Evolutionary conservation across 2,888 invertebrate species (phyloP).

Genomic region (Megaustenia siamemsis): DNA sequence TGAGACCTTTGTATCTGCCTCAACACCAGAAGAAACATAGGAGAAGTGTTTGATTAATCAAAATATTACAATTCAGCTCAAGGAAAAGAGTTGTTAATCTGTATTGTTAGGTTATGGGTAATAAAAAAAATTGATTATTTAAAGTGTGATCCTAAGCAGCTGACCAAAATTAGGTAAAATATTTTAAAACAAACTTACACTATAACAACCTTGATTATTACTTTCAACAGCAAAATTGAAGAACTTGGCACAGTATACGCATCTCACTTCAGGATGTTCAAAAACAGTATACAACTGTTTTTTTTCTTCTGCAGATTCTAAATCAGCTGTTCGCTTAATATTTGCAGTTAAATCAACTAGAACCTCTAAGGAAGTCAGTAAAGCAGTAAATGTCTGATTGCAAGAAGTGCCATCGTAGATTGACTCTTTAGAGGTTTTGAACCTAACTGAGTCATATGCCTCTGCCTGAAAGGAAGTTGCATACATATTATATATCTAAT

Average conservation of each 20-base stretch:
- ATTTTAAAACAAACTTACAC: conserved; percentile 26
- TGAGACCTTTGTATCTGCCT: no score
- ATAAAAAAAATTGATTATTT: no score
- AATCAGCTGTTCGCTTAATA: not conserved
- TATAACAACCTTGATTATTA: conserved; percentile 32
- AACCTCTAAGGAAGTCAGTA: conserved; percentile 24
- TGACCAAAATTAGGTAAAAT: not conserved
- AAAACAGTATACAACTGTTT: not conserved
- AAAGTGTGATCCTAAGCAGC: not conserved
- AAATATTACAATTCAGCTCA: no score
- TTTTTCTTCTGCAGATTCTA: not conserved
- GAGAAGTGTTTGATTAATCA: no score
- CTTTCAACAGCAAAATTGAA: not conserved
- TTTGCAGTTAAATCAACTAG: conserved; percentile 3
- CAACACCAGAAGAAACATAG: no score
- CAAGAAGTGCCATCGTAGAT: conserved; percentile 22
- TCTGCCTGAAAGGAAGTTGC: conserved; percentile 33
- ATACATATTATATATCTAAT: no score
- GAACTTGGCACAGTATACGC: conserved; percentile 44
- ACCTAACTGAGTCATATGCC: conserved; percentile 1
- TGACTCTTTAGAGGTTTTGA: not conserved
- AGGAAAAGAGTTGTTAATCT: no score
- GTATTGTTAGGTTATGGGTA: no score
- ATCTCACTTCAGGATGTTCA: not conserved
- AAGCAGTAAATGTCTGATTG: conserved; percentile 32